Evolutionary conservation across 2,888 invertebrate species (phyloP), one percentile per base, ranked within the genome.

Genomic region (Luffia ferchaultella): DNA sequence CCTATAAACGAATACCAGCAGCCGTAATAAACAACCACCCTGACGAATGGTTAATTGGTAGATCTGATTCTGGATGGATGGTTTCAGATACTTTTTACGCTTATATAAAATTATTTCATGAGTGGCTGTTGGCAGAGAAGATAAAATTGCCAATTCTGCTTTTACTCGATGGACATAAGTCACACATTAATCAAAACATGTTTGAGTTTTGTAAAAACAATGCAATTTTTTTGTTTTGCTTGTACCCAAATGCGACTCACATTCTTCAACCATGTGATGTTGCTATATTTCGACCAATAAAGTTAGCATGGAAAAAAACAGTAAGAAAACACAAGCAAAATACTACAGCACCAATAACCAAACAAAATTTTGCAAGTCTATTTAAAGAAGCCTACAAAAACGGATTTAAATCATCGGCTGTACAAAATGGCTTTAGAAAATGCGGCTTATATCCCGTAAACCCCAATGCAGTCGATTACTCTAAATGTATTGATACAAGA

Each of bases 11-110:
- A 30, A 19, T 43, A 17, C 53, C 51, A 12, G 43, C 40, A 40
- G 50, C 18, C 3, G 46, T 51, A 12, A 40, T 51, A 16, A n/a
- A n/a, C n/a, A n/a, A n/a, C n/a, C 15, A 51, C 2, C 57, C 55
- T 12, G 18, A 41, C 2, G 45, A 44, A 9, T 57, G 55, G 55
- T 50, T 30, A 2, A 2, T 57, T 0, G 53, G 55, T 3, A 48
- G 30, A 41, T 54, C 55, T 1, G 55, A 55, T 15, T 46, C 49
- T 16, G 55, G 55, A 2, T 55, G 57, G 54, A 57, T 54, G 55
- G 42, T 16, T 1, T 9, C 43, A 1, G 53, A 54, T 15, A 41
- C 51, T 20, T 57, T 57, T 18, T 54, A 47, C 16, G 54, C 52
- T n/a, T 57, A 57, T 46, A 16, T 43, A 9, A 52, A 53, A n/a